A percentile compares a stretch with the other conserved stretches of the same genome.
These are phyloP conservation scores for Thymallus thymallus DNA, from an alignment of 2,113 vertebrate genomes.

Conservation along the genomic window DNA sequence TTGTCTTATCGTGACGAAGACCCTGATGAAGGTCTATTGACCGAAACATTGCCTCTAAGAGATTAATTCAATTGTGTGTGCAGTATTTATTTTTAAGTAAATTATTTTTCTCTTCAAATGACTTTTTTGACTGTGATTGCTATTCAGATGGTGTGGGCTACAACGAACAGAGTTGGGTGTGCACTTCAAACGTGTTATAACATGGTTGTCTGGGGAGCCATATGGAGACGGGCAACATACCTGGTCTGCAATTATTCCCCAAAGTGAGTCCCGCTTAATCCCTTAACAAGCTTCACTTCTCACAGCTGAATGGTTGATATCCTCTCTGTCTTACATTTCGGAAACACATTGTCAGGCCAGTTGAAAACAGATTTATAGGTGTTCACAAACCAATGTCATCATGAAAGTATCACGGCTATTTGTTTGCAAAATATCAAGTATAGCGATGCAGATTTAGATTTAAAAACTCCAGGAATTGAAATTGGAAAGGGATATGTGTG, in stretches of 20 bases:
- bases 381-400: not conserved
- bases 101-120: not conserved
- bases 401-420: not conserved
- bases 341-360: not conserved
- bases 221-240: slow-evolving; percentile 84
- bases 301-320: not conserved
- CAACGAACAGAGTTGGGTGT: slow-evolving; percentile 87
- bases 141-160: slow-evolving; percentile 90
- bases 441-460: too few relatives aligned
- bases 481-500: not conserved
- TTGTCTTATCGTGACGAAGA: too few relatives aligned
- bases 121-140: slow-evolving; percentile 14
- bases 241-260: slow-evolving; percentile 92
- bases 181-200: slow-evolving; percentile 87
- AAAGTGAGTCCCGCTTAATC: slow-evolving; percentile 77
- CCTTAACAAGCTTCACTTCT: not conserved
- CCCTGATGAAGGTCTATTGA: too few relatives aligned
- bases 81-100: not conserved
- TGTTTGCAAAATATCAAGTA: not conserved
- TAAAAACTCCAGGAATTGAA: not conserved
- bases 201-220: slow-evolving; percentile 88
- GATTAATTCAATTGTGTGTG: not conserved
- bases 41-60: too few relatives aligned
- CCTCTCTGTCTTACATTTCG: not conserved
- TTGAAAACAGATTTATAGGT: not conserved